These are phyloP conservation scores for Albula glossodonta DNA, from an alignment of 2,113 vertebrate species.

Conservation along the genomic window DNA sequence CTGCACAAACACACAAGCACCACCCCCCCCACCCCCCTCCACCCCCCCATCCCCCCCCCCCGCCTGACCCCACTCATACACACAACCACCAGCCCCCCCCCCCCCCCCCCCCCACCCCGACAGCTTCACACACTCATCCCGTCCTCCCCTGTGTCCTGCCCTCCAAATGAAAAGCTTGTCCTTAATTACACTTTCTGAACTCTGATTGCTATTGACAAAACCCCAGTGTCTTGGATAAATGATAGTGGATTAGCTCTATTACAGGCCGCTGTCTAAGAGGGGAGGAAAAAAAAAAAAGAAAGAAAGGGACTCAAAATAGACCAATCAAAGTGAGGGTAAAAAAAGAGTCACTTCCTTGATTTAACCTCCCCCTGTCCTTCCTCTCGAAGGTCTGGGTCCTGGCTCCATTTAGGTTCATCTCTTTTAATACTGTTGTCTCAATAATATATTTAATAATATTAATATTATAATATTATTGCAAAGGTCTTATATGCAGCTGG, in stretches of 20 bases:
- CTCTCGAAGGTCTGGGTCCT: constrained; percentile 66
- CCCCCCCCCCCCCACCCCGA: constrained; percentile 61
- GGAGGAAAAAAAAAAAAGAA: constrained; percentile 58
- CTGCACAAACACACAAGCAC: too few species aligned
- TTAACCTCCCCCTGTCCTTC: constrained; percentile 52
- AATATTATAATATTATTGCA: too few species aligned
- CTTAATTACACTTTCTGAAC: constrained; percentile 83
- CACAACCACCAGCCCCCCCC: constrained; percentile 57
- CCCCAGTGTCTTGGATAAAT: constrained; percentile 79
- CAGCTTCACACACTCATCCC: constrained; percentile 50
- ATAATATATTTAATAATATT: too few species aligned
- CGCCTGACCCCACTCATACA: background rate
- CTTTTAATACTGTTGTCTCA: constrained; percentile 37
- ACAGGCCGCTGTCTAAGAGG: constrained; percentile 75
- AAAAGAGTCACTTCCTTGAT: constrained; percentile 47
- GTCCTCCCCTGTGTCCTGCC: constrained; percentile 27
- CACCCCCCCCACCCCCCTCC: constrained; percentile 71
- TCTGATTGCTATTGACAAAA: constrained; percentile 84
- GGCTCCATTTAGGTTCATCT: constrained; percentile 65
- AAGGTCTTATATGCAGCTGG: too few species aligned
- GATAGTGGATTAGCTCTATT: constrained; percentile 79
- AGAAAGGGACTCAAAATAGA: constrained; percentile 50
- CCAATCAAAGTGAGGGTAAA: constrained; percentile 64
- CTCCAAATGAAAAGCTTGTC: constrained; percentile 80
- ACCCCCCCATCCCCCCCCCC: constrained; percentile 52